Conservation (phyloP, 2,113 vertebrate genomes). For the Dendropsophus ebraccatus region DNA sequence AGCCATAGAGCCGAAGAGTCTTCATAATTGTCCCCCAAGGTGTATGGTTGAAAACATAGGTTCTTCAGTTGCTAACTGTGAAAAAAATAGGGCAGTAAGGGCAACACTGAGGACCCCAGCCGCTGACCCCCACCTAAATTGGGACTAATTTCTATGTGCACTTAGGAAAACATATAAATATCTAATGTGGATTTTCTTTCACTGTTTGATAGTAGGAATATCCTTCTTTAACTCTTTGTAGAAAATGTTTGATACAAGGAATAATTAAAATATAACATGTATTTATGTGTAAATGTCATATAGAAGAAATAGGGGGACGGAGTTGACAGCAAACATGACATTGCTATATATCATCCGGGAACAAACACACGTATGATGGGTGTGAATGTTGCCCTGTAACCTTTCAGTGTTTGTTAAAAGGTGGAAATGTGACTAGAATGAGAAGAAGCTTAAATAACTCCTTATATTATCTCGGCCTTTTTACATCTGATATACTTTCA, state of each 20-base stretch:
- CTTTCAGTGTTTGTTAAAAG: background rate
- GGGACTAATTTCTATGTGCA: too few species aligned
- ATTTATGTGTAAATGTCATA: background rate
- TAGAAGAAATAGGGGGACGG: background rate
- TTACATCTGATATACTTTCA: background rate
- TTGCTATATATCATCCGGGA: background rate
- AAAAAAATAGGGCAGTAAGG: too few species aligned
- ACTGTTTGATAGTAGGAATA: background rate
- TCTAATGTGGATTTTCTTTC: background rate
- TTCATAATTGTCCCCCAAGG: too few species aligned
- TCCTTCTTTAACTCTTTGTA: background rate
- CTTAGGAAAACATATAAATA: too few species aligned
- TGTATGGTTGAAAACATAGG: too few species aligned
- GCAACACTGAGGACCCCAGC: background rate
- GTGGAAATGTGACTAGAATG: background rate
- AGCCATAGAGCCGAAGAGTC: too few species aligned
- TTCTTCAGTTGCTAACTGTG: too few species aligned
- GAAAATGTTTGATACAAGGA: background rate
- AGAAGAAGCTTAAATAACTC: background rate
- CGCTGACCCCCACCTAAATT: background rate
- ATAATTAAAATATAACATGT: background rate
- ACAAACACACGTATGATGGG: background rate
- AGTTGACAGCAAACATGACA: background rate
- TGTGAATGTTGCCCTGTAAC: conserved; percentile 3
- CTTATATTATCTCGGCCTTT: background rate